Evolutionary conservation across 2,888 invertebrate genomes (phyloP), one percentile per base, ranked within the genome.

Genomic region (Ditula angustiorana): DNA sequence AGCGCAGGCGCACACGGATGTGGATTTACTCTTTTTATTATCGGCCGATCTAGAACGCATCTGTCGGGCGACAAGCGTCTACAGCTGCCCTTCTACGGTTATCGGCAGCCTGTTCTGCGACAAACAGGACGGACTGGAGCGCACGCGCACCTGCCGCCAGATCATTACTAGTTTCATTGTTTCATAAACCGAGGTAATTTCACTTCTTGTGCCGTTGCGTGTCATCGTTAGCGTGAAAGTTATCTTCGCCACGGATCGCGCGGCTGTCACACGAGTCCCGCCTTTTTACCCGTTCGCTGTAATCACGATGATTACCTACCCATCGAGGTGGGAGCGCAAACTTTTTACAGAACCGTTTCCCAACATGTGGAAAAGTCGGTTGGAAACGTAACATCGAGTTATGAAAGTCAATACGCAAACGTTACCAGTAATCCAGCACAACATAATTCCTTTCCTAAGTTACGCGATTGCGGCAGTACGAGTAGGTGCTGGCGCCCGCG

Each of bases 21-120:
- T 86, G 81, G 85, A 85, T 83, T 87, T 87, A 83, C 85, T 89
- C 88, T 87, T 89, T 86, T 90, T 85, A 84, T 87, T 86, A 87
- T 88, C 87, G 83, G 76, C 68, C 85, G 84, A 92, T 90, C 90
- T 90, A 88, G 88, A 90, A 86, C 83, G 82, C 92, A 92, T 92
- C 91, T 92, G 92, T 85, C 88, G 82, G 72, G 79, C 84, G 85
- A 85, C 86, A 86, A 81, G 80, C 81, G 74, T 78, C 78, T 78
- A 80, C 87, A 92, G 90, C 92, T 92, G 91, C 88, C 85, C 80
- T 80, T 83, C 64, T 86, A 85, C 85, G 83, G 84, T 76, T 81
- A 78, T 83, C 81, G 70, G 76, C 82, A 83, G 80, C 81, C 81
- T 85, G 56, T 64, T 60, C 52, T 55, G 37, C 85, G 70, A 69